Conservation (phyloP, 2,113 vertebrate genomes). For the Carlito syrichta region DNA sequence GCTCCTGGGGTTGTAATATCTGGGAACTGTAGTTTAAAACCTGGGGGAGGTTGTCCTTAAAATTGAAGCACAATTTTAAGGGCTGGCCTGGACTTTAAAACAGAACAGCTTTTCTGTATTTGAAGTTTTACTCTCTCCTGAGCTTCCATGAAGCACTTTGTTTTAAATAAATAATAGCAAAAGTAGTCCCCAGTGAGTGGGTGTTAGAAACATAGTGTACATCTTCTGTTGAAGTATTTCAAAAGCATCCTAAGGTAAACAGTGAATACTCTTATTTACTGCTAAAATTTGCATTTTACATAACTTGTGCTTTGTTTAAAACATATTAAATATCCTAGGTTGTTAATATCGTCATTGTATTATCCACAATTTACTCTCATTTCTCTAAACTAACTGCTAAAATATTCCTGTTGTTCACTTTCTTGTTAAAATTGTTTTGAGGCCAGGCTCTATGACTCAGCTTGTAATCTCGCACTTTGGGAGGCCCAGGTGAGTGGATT, state of each 20-base stretch:
- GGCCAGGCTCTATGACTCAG: too few species aligned
- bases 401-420: neutral
- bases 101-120: neutral
- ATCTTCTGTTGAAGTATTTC: constrained; percentile 37
- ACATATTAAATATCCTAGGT: neutral
- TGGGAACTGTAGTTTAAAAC: neutral
- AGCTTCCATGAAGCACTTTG: constrained; percentile 21
- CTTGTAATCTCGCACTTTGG: too few species aligned
- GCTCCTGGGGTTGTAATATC: neutral
- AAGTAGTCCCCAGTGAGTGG: neutral
- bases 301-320: constrained; percentile 27
- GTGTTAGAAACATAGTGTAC: neutral
- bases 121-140: neutral
- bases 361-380: neutral
- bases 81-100: neutral
- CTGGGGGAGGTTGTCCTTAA: neutral
- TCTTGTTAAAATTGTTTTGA: neutral
- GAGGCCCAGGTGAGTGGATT: too few species aligned
- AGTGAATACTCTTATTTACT: neutral
- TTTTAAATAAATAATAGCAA: constrained; percentile 51
- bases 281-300: constrained; percentile 18
- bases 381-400: constrained; percentile 20
- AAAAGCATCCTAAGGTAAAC: constrained; percentile 23
- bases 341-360: neutral
- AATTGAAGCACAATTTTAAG: neutral